Evolutionary conservation across 2,113 vertebrate genomes (phyloP), one percentile per base, ranked within the genome.

Genomic region (Garra rufa): DNA sequence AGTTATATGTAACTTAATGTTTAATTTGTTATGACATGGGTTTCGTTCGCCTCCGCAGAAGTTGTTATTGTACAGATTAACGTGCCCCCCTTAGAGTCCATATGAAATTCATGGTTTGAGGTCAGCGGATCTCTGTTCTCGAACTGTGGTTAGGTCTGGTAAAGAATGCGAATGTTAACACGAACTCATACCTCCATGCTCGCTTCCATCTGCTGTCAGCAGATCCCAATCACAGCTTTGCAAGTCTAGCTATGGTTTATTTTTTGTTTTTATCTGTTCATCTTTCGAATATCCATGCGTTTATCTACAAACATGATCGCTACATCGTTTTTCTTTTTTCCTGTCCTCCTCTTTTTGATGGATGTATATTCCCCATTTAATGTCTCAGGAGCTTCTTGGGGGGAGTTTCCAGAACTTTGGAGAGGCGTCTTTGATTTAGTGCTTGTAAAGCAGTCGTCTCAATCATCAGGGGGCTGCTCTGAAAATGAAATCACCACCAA

Each of bases 401-500:
- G 71, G 78, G 76, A 82, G 85, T 89, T 91, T 91, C 85, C 86
- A 85, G 24, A 28, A 57, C 30, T 44, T 1, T 63, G 1, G n/a
- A 83, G 76, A 44, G 38, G 24, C 63, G 65, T 50, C 88, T 89
- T 81, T 82, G 82, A 83, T 77, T 77, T 70, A 69, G 63, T 61
- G 11, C 7, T 84, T 80, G 52, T 84, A 80, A 86, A 88, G 19
- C 70, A 57, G 76, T 43, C 59, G 0, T 21, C 21, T 80, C 46
- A 24, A 78, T 65, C 26, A 41, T 61, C 48, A 41, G 6, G 46
- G 26, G 74, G 17, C 48, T 13, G 74, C 28, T 76, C 48, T 76
- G 48, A 34, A 55, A 76, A 76, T 76, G 17, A 30, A 50, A 30
- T 50, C 15, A 76, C 26, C 34, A 41, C 26, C 34, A 41, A 69